phyloP scores from a whole-genome alignment of 2,888 invertebrate species.

The Temnothorax unifasciatus region DNA sequence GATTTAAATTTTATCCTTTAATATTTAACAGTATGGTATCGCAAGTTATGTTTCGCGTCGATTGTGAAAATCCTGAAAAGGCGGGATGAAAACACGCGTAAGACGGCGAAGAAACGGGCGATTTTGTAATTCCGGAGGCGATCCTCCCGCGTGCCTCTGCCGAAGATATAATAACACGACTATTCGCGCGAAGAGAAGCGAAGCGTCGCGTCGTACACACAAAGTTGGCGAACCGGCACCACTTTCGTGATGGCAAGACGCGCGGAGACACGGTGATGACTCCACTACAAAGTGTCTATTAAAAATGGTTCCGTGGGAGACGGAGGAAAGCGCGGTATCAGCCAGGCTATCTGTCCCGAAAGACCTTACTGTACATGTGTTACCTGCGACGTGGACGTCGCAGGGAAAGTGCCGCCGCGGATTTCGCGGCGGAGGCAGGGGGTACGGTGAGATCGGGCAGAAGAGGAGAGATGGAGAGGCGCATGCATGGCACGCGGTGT shows the following conservation, averaged over 20 bases:
- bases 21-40: background rate
- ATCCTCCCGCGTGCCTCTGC: background rate
- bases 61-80: background rate
- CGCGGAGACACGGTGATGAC: slow-evolving; percentile 24
- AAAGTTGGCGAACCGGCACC: background rate
- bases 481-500: slow-evolving; percentile 78
- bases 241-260: slow-evolving; percentile 22
- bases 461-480: slow-evolving; percentile 59
- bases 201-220: background rate
- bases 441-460: slow-evolving; percentile 62
- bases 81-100: background rate
- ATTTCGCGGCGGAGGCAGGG: slow-evolving; percentile 64
- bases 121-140: slow-evolving; percentile 14
- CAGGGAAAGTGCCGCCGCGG: slow-evolving; percentile 77
- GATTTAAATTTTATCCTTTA: no score
- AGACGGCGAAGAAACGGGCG: background rate
- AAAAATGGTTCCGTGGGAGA: slow-evolving; percentile 52
- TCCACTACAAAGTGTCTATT: slow-evolving; percentile 39
- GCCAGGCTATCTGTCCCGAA: slow-evolving; percentile 70
- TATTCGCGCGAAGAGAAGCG: background rate
- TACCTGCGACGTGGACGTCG: slow-evolving; percentile 63
- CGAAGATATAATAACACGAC: background rate
- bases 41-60: background rate
- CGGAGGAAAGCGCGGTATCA: slow-evolving; percentile 72
- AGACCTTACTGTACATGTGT: slow-evolving; percentile 64